A percentile compares a stretch with the other conserved stretches of the same genome.
These are phyloP conservation scores for Neomonachus schauinslandi DNA, from an alignment of 2,113 vertebrate genomes.

Conservation along the genomic window DNA sequence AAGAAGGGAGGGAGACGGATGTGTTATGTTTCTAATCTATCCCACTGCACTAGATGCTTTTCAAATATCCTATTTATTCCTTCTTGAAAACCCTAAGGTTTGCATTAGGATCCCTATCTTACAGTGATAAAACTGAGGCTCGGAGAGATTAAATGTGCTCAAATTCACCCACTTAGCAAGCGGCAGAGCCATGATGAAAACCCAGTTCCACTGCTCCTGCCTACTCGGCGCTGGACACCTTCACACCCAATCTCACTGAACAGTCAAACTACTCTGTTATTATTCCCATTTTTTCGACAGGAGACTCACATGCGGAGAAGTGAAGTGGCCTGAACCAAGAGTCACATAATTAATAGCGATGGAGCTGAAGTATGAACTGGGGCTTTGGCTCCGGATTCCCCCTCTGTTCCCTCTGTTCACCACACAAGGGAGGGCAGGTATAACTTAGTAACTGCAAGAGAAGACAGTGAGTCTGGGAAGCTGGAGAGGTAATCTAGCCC, in stretches of 20 bases:
- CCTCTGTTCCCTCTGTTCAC: neutral
- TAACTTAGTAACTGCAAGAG: neutral
- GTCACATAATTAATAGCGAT: neutral
- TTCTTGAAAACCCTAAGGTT: neutral
- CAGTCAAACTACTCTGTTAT: neutral
- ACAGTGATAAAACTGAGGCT: constrained; percentile 12
- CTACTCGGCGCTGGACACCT: neutral
- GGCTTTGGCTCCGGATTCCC: neutral
- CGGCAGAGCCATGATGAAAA: neutral
- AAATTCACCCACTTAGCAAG: neutral
- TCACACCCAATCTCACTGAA: neutral
- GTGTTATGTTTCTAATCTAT: neutral
- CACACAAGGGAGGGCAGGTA: neutral
- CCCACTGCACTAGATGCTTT: neutral
- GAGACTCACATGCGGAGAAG: neutral
- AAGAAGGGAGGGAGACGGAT: neutral
- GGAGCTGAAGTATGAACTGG: neutral
- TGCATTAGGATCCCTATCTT: neutral
- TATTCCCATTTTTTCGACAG: neutral
- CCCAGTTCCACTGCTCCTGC: neutral
- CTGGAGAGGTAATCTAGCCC: neutral
- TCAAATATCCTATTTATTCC: constrained; percentile 9
- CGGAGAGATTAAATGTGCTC: neutral
- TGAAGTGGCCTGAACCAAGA: neutral
- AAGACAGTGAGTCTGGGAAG: neutral